Base-by-base conservation (phyloP, 2,888 invertebrate species). In the Plemyria rubiginata region DNA sequence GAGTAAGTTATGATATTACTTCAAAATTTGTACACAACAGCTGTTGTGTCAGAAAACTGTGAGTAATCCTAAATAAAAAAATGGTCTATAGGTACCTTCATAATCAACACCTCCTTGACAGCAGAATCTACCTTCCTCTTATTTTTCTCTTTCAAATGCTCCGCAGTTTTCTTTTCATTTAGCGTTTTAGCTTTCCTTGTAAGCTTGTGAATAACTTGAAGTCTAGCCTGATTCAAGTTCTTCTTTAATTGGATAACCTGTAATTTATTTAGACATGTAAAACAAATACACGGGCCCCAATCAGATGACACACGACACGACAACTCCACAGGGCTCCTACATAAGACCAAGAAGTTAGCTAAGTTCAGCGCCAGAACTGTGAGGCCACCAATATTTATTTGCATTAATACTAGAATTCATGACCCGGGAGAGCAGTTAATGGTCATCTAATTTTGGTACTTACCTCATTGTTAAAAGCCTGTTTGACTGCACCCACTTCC, bases 401-500 rank as follows among this genome's bases (percentile, higher is more conserved):
- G 3, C 22, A n/a, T 22, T 22, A 22, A 2, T 22, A 22, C 22
- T 22, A 22, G 22, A 3, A 22, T 1, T 22, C 22, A 22, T 22
- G 22, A 3, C 22, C 22, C 3, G 22, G 22, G 2, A 22, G 22
- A 22, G 22, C 22, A 22, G 3, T 2, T 22, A 22, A 2, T 22
- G 22, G 22, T 2, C 22, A 22, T 22, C 22, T 22, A 22, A 3
- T 32, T 1, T 32, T 8, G 4, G 32, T 64, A 65, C 66, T 60
- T 68, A 92, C 92, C 85, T 92, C 92, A 76, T 89, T 92, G 71
- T 92, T 92, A 70, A 90, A 92, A 0, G 89, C 91, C 73, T 92
- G 92, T 80, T 92, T 92, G 11, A 92, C 91, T 32, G 92, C 92
- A 29, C 92, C 92, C 51, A 92, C 85, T 81, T 92, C 92, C 92